Percentiles rank a stretch among this genome's conserved stretches.
These are phyloP conservation scores for Ciconia maguari DNA, from an alignment of 2,113 vertebrate species.

Conservation along the genomic window DNA sequence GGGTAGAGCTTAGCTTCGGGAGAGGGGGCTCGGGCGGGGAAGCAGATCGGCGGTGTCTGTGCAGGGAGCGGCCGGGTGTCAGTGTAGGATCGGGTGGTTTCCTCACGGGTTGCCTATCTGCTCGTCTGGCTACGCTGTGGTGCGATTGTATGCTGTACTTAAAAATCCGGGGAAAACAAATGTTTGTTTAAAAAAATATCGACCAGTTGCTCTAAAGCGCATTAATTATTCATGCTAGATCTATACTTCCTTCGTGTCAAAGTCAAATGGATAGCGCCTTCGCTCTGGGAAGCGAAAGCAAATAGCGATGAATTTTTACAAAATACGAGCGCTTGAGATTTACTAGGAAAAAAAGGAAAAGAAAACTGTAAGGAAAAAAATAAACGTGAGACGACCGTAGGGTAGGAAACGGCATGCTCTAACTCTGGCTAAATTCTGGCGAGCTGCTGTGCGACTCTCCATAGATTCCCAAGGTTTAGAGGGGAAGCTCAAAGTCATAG, in stretches of 20 bases:
- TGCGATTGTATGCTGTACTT: constrained; percentile 15
- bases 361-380: neutral
- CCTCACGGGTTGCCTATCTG: neutral
- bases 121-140: neutral
- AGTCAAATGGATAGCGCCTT: neutral
- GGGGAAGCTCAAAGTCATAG: neutral
- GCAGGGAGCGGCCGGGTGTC: neutral
- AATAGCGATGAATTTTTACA: neutral
- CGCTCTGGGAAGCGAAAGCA: neutral
- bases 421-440: neutral
- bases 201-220: neutral
- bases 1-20: neutral
- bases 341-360: neutral
- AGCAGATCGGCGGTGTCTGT: neutral
- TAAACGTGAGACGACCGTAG: no score
- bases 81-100: neutral
- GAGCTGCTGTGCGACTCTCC: neutral
- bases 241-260: constrained; percentile 20
- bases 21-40: neutral
- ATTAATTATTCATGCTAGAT: constrained; percentile 58
- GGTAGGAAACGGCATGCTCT: neutral
- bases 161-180: constrained; percentile 43
- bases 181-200: constrained; percentile 44
- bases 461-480: neutral
- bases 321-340: neutral